These are phyloP conservation scores for Drosophila algonquin DNA, from an alignment of 2,888 invertebrate species.

Conservation along the genomic window DNA sequence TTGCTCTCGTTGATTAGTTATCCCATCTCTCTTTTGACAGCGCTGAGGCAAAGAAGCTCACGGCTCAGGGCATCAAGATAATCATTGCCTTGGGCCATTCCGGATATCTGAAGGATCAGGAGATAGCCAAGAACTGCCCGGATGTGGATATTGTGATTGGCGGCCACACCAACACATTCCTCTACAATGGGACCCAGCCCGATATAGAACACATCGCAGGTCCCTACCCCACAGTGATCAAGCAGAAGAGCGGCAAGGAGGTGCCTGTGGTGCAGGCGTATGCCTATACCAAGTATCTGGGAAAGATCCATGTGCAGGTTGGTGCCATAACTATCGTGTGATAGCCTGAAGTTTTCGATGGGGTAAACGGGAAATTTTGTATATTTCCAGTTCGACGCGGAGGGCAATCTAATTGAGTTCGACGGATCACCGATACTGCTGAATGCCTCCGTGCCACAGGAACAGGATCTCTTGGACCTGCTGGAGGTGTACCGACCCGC, in stretches of 20 bases:
- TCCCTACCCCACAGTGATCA: slow-evolving; percentile 90
- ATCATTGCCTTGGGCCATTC: slow-evolving; percentile 96
- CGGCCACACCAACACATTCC: slow-evolving; percentile 95
- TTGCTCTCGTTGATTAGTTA: too few relatives aligned
- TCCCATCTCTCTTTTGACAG: slow-evolving; percentile 48
- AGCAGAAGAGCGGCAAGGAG: slow-evolving; percentile 88
- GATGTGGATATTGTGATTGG: slow-evolving; percentile 94
- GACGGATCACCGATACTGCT: slow-evolving; percentile 91
- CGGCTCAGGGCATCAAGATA: slow-evolving; percentile 88
- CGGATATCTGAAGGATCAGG: slow-evolving; percentile 90
- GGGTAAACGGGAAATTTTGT: too few relatives aligned
- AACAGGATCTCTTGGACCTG: slow-evolving; percentile 86
- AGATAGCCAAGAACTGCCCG: slow-evolving; percentile 90
- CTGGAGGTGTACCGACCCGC: slow-evolving; percentile 87
- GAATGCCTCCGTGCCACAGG: slow-evolving; percentile 87
- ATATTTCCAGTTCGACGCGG: slow-evolving; percentile 86
- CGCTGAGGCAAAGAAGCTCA: slow-evolving; percentile 87
- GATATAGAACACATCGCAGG: slow-evolving; percentile 89
- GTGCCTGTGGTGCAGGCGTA: slow-evolving; percentile 95
- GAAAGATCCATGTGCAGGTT: slow-evolving; percentile 87
- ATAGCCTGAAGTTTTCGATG: too few relatives aligned
- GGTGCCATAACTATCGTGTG: background rate
- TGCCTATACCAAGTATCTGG: slow-evolving; percentile 95
- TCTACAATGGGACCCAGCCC: slow-evolving; percentile 90
- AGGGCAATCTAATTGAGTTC: slow-evolving; percentile 88